Base-by-base conservation (phyloP, 2,797 vertebrate genomes). In the Thaleichthys pacificus region DNA sequence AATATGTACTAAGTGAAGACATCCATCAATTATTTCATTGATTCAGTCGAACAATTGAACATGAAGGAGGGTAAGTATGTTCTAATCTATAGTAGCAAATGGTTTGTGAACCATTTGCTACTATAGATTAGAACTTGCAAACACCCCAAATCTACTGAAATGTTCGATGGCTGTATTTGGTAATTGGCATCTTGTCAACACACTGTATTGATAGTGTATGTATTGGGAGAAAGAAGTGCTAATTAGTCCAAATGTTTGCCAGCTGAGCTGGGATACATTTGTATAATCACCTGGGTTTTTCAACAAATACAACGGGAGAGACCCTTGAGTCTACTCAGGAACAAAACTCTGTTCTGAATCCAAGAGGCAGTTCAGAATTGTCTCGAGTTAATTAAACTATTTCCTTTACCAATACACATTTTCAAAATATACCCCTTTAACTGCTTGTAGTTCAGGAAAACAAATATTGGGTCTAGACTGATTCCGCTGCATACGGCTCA, bases 241-340 rank as follows among this genome's bases (percentile, higher is more conserved):
- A 84, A 86, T 86, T 83, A 77, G 77, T 76, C 75, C 76, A 81
- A 83, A 76, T 69, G 78, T 78, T 78, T 83, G 70, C 75, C 73
- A 32, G 61, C 63, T 26, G 58, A 77, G 47, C 71, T 71, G 56
- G 67, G 47, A 74, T 72, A 75, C 38, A 61, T 73, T 66, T 77
- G 61, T 76, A 77, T 81, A 87, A 84, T 80, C 77, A 81, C 74
- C 69, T 78, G 67, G 70, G 71, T 80, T 79, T 78, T 62, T 78
- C 77, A 78, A 72, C 70, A 75, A 38, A 51, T 69, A 47, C 54
- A 22, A 74, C 30, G 62, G 63, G 68, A 70, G 56, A 63, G 68
- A 32, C 73, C 66, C 56, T 28, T 22, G 62, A 75, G 66, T 38
- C 24, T 70, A 72, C 28, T 54, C 66, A 49, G 51, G 42, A 38